Conservation (phyloP, 2,888 invertebrate genomes). For the Scaptomyza parva region DNA sequence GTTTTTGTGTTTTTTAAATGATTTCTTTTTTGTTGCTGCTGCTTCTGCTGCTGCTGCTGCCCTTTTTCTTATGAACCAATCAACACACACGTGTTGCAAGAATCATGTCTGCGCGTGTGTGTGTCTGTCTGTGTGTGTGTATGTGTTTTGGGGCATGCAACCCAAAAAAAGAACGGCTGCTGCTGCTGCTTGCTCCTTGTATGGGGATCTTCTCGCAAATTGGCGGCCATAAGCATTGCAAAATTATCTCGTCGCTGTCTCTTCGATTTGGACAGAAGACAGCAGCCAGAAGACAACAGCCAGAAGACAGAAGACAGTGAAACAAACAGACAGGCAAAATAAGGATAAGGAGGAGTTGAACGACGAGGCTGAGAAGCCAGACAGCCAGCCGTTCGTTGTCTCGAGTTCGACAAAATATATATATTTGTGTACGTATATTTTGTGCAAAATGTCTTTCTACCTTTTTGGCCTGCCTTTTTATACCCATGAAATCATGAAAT, state of each 20-base stretch:
- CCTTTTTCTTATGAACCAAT: conserved; percentile 77
- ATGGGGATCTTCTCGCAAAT: conserved; percentile 75
- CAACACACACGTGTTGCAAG: conserved; percentile 72
- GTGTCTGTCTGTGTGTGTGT: conserved; percentile 26
- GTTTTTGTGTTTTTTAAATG: conserved; percentile 68
- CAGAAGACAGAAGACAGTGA: too few species aligned
- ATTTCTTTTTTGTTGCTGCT: conserved; percentile 62
- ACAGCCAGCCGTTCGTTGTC: too few species aligned
- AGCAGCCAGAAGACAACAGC: conserved; percentile 23
- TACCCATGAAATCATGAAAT: too few species aligned
- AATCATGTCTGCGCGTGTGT: conserved; percentile 13
- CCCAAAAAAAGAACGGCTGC: conserved; percentile 10
- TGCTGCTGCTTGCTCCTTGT: conserved; percentile 62
- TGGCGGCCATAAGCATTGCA: conserved; percentile 79
- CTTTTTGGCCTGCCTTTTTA: neutral
- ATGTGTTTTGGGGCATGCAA: conserved; percentile 40
- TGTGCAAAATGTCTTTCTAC: conserved; percentile 66
- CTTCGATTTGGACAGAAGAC: conserved; percentile 56
- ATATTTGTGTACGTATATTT: conserved; percentile 11
- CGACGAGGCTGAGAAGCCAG: neutral
- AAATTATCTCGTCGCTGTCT: conserved; percentile 80
- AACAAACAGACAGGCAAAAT: neutral
- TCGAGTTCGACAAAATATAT: conserved; percentile 43
- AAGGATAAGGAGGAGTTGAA: neutral
- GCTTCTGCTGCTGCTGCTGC: conserved; percentile 54